A percentile compares a stretch with the other conserved stretches of the same genome.
Conservation (phyloP, 2,113 vertebrate genomes). For the Microtus richardsoni region DNA sequence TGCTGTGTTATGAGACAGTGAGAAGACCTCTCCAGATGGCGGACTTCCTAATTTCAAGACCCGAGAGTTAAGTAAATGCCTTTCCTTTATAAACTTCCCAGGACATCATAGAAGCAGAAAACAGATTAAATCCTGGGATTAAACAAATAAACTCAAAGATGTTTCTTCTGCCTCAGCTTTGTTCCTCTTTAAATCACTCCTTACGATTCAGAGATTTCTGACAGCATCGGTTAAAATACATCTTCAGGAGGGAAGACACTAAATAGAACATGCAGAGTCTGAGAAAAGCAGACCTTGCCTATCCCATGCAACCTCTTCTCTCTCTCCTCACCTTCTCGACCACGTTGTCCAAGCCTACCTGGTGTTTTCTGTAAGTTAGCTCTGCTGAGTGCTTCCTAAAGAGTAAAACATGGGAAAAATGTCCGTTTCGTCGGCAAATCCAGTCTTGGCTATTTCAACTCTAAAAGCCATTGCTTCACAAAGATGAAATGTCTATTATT, state of each 20-base stretch:
- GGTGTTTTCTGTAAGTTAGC: background rate
- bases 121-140: background rate
- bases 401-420: background rate
- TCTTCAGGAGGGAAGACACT: background rate
- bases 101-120: background rate
- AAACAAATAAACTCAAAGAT: background rate
- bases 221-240: slow-evolving; percentile 6
- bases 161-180: background rate
- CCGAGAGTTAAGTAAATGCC: background rate
- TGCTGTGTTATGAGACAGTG: background rate
- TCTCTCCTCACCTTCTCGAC: background rate
- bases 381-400: background rate
- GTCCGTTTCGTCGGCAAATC: slow-evolving; percentile 27
- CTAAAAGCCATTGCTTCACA: slow-evolving; percentile 67
- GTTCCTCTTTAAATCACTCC: background rate
- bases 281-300: background rate
- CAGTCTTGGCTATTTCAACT: slow-evolving; percentile 61
- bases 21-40: background rate
- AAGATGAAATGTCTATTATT: slow-evolving; percentile 75
- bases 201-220: background rate
- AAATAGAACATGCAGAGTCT: background rate
- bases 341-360: rapidly evolving
- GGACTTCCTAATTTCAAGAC: background rate
- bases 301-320: background rate
- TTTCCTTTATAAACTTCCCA: background rate